Conservation (phyloP, 53 echinoderm and acorn worm genomes). For the Actinopyga echinites region DNA sequence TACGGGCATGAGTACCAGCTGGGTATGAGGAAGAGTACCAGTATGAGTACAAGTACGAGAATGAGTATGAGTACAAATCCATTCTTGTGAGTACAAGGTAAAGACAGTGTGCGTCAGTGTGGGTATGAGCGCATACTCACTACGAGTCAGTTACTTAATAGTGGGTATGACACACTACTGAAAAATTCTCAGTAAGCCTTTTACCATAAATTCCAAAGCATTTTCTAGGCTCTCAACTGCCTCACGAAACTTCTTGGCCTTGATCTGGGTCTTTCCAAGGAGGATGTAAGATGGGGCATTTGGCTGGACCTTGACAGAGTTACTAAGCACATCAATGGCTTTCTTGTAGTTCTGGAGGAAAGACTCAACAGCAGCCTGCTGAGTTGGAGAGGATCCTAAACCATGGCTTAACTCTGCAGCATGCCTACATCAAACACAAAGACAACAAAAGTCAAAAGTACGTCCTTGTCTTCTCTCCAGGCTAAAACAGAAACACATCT, state of each 20-base stretch:
- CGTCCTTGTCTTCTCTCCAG: no score
- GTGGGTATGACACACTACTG: no score
- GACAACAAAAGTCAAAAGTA: not conserved
- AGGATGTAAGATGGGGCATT: slow-evolving; percentile 89
- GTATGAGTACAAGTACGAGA: no score
- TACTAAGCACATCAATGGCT: slow-evolving; percentile 85
- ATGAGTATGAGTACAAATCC: no score
- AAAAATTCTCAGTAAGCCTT: no score
- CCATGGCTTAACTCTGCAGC: slow-evolving; percentile 94
- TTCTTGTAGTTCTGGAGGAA: slow-evolving; percentile 92
- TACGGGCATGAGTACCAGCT: no score
- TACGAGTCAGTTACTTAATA: no score
- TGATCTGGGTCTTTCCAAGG: slow-evolving; percentile 98
- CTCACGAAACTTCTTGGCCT: slow-evolving; percentile 85
- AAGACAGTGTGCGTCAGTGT: no score
- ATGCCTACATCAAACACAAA: slow-evolving; percentile 55
- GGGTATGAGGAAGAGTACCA: no score
- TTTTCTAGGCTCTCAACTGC: slow-evolving; percentile 97
- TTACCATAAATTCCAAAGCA: slow-evolving; percentile 93
- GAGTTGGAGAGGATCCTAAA: slow-evolving; percentile 90
- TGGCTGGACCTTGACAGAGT: slow-evolving; percentile 78
- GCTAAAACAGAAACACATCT: not conserved
- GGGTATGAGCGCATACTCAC: no score
- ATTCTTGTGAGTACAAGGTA: no score
- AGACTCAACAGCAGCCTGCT: slow-evolving; percentile 97